Base-by-base conservation (phyloP, 1,140 invertebrate species). In the Drosophila pallidifrons region DNA sequence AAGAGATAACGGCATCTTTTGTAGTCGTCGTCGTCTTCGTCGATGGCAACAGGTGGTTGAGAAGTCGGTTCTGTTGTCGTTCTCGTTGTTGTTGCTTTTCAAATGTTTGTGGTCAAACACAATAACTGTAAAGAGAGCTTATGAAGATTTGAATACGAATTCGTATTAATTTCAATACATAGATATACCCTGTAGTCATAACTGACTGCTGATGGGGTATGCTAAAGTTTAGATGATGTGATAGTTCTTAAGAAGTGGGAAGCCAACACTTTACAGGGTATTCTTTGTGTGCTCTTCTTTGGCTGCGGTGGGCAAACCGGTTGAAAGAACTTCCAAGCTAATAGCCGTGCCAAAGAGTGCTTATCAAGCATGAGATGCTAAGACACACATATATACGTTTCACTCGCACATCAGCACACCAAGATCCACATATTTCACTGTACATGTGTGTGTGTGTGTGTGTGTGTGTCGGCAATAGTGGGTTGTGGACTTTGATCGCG, bases 51-150 rank as follows among this genome's bases (percentile, higher is more conserved):
- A 82, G 72, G 74, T 81, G 81, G 81, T 59, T 61, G 60, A 35
- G 47, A 38, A 63, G 54, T 64, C 20, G 15, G 58, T 77, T 75
- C 49, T 67, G 15, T 38, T 59, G 20, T 47, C 59, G 47, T 20
- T 20, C 16, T 28, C 64, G 68, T 46, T 58, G 10, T 20, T 52
- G 47, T 47, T 70, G 45, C 54, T 68, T 70, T 86, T 79, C 55
- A 82, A 79, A 77, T 74, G 76, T 82, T 87, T 87, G 82, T 75
- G 77, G 77, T 80, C 80, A 82, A 88, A 80, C 83, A 77, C 72
- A 77, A 77, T 75, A 78, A 88, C 80, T 75, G 83, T 77, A 64
- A 54, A 46, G 32, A 30, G 28, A 32, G 45, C 30, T 38, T 72
- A 41, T 28, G 41, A 41, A 77, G 61, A 61, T 83, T 59, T 65